phyloP scores from a whole-genome alignment of 1,140 invertebrate genomes.

The Melitaea cinxia region DNA sequence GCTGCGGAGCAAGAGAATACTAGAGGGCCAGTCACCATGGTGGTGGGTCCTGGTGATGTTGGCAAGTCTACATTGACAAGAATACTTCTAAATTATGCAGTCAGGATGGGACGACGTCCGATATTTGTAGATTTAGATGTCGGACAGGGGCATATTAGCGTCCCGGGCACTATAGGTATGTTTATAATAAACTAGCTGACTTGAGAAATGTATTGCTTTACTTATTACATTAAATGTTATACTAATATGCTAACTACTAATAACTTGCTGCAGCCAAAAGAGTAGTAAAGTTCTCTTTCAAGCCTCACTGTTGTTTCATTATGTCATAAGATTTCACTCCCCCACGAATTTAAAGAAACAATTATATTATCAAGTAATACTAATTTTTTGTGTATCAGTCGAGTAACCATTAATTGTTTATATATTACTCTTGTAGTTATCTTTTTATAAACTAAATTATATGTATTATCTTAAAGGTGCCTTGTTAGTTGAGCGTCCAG shows the following conservation, averaged over 20 bases:
- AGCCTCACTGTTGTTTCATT: too few relatives aligned
- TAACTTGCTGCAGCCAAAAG: too few relatives aligned
- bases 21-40: conserved; percentile 92
- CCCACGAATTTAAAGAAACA: too few relatives aligned
- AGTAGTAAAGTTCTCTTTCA: too few relatives aligned
- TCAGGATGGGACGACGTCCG: conserved; percentile 91
- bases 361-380: too few relatives aligned
- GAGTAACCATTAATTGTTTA: too few relatives aligned
- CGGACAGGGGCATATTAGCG: conserved; percentile 95
- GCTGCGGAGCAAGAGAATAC: conserved; percentile 89
- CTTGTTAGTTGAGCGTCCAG: conserved; percentile 93
- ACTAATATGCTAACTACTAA: too few relatives aligned
- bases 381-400: too few relatives aligned
- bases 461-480: conserved; percentile 83
- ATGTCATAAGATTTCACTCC: too few relatives aligned
- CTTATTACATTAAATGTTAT: neutral
- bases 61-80: conserved; percentile 97
- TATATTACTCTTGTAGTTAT: too few relatives aligned
- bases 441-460: neutral
- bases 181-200: neutral
- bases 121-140: conserved; percentile 98
- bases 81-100: conserved; percentile 96
- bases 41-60: conserved; percentile 97
- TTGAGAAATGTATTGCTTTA: neutral
- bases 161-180: conserved; percentile 94